Base-by-base conservation (phyloP, 2,888 invertebrate genomes). In the Chrysolina americana region DNA sequence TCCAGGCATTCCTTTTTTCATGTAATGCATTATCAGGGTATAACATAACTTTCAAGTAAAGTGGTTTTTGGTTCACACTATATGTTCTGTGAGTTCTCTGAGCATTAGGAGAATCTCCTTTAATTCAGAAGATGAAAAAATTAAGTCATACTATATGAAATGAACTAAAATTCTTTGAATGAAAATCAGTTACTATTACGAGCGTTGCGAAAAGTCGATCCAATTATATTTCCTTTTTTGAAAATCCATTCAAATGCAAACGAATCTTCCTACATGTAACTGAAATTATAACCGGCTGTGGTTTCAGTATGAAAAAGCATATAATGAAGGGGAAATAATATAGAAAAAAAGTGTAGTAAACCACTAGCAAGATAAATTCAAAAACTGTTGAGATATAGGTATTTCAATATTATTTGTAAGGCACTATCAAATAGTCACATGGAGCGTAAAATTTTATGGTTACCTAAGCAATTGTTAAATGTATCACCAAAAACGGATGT, bases 401-500 rank as follows among this genome's bases (percentile, higher is more conserved):
- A 59, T 59, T 59, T 59, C 28, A 59, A 28, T 15, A 28, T 28
- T 59, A n/a, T 13, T 59, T 11, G 11, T 17, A 17, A 2, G 17
- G 9, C 9, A 56, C 23, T 13, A 56, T 56, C 23, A 56, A 23
- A 21, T 11, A 11, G 36, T 3, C 10, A 59, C 36, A 36, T 59
- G 17, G n/a, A 59, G 59, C 59, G 59, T 59, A 36, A 28, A 59
- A 59, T 59, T 59, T 0, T 6, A 36, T 36, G 59, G 8, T 59
- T 59, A 36, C 59, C 15, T 59, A 59, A 59, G 59, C 59, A 59
- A 36, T 28, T 59, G 36, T 53, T n/a, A n/a, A 59, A 59, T 13
- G 36, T 59, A 28, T n/a, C 28, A 59, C 53, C 53, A 59, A 17
- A 59, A 59, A 36, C n/a, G 13, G 17, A 59, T 28, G n/a, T 59